Evolutionary conservation across 2,888 invertebrate genomes (phyloP).

Genomic region (Tortricodes alternella): DNA sequence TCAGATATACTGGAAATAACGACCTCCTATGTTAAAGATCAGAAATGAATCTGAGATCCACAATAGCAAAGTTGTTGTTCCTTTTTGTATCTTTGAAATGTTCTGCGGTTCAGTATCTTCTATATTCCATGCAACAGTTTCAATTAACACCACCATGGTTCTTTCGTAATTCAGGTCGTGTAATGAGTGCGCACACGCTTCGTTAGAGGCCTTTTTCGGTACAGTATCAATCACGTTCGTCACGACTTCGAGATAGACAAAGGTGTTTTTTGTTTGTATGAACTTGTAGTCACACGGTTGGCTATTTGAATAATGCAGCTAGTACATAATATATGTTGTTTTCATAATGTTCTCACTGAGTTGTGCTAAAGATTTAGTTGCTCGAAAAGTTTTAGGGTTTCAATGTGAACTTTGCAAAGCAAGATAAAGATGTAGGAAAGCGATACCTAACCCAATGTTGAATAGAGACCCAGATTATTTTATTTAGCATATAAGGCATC

Average conservation of each 20-base stretch:
- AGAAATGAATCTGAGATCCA: no score
- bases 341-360: no score
- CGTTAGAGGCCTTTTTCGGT: conserved; percentile 31
- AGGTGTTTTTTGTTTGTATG: conserved; percentile 20
- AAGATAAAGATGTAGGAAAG: no score
- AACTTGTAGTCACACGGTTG: conserved; percentile 22
- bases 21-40: no score
- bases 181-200: conserved; percentile 25
- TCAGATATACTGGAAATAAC: no score
- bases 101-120: neutral
- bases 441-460: no score
- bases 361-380: no score
- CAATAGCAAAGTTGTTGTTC: neutral
- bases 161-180: conserved; percentile 60
- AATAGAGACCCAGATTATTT: no score
- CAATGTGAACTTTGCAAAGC: no score
- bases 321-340: neutral
- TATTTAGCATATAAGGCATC: no score
- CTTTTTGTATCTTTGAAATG: neutral
- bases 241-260: conserved; percentile 26
- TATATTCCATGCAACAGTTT: conserved; percentile 20
- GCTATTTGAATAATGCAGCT: neutral
- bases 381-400: no score
- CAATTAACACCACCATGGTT: conserved; percentile 31
- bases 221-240: conserved; percentile 44